Base-by-base conservation (phyloP, 1,140 invertebrate genomes). In the Himalopsyche phryganea region DNA sequence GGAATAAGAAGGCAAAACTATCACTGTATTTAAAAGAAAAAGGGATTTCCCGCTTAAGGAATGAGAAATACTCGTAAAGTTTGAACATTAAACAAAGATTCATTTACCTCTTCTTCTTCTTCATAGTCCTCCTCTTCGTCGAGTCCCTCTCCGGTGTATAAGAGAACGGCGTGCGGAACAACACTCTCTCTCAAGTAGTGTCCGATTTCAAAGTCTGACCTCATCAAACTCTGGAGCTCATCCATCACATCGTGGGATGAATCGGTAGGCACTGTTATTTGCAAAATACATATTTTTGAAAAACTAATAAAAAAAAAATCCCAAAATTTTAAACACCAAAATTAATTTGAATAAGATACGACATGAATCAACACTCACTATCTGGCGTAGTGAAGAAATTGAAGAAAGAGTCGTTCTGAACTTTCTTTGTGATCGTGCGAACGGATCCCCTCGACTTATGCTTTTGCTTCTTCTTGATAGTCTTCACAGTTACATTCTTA, bases 381-480 rank as follows among this genome's bases (percentile, higher is more conserved):
- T 59, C 72, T 52, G 95, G 94, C 35, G 96, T 94, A 63, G 81
- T 86, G 79, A 99, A 99, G 83, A 99, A 99, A 75, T 98, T 98
- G 80, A 99, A 99, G 80, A 99, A 99, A 0, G 96, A 98, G 72
- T 92, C 90, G 50, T 89, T 90, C 66, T 88, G 89, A 50, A 98
- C 91, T 56, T 90, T 92, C 82, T 98, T 98, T 9, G 91, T 94
- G 46, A 98, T 86, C 20, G 92, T 96, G 68, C 96, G 85, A 58
- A 93, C 89, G 6, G 91, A 88, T 53, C 94, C 95, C 60, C 90
- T 83, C 1, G 91, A 89, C 82, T 98, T 98, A 74, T 99, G 96
- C 73, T 98, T 98, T 76, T 98, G 96, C 75, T 96, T 98, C 82
- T 98, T 99, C 73, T 96, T 96, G 23, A 98, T 88, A 9, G 89